Percentiles rank a stretch among this genome's conserved stretches.
These are phyloP conservation scores for Rhincodon typus DNA, from an alignment of 2,797 vertebrate genomes.

Conservation along the genomic window DNA sequence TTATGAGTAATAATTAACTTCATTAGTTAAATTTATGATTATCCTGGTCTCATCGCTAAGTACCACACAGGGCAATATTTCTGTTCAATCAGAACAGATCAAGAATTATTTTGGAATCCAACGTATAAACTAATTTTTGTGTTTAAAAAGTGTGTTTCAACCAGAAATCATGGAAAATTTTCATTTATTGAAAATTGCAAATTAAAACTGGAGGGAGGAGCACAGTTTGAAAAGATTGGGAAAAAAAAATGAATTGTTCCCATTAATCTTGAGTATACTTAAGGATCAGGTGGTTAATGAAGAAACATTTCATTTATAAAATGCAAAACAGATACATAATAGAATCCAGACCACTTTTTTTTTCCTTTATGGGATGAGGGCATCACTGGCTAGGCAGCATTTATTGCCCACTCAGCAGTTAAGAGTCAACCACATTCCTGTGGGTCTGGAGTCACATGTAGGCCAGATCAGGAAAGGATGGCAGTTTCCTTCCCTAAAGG, in stretches of 20 bases:
- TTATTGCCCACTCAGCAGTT: no score
- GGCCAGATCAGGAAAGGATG: no score
- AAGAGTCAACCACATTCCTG: no score
- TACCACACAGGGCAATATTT: neutral
- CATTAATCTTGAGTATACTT: neutral
- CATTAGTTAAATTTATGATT: neutral
- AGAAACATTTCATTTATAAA: neutral
- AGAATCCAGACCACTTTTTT: neutral
- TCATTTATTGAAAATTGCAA: neutral
- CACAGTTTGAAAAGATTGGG: neutral
- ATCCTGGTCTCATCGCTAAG: neutral
- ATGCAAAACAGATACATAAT: no score
- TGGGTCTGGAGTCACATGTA: no score
- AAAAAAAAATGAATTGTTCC: neutral
- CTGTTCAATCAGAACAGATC: neutral
- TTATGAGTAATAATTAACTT: neutral
- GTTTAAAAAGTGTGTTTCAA: neutral
- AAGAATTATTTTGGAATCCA: neutral
- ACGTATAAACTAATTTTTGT: neutral
- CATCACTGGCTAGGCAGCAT: no score
- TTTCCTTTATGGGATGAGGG: no score
- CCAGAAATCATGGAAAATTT: neutral
- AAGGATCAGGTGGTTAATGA: neutral
- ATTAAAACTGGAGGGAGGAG: neutral
- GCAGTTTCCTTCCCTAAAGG: no score